Evolutionary conservation across 2,113 vertebrate genomes (phyloP), one percentile per base, ranked within the genome.

Genomic region (Camelus bactrianus): DNA sequence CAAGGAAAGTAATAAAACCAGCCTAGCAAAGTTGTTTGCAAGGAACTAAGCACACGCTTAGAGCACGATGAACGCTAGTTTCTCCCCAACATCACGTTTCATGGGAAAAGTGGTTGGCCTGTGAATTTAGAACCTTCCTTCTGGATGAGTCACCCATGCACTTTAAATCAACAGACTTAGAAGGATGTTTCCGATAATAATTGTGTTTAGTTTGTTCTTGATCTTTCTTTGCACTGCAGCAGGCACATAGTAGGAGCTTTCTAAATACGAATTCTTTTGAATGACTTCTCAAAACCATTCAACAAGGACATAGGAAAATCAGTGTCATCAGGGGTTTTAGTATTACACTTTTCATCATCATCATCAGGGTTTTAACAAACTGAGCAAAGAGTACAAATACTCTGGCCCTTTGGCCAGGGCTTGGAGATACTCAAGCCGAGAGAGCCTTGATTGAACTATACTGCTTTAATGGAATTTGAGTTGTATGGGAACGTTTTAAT

Each of bases 401-500:
- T 69, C 65, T 79, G 81, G 38, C 32, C 48, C 52, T 93, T 94
- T 94, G 87, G n/a, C 86, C 32, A 84, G 28, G 70, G 22, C 30
- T 94, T 88, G 17, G 56, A 92, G 94, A 95, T 93, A 69, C 48
- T 91, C 81, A 77, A 54, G 30, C 70, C 81, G 65, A 88, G 54
- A 89, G 75, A 88, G 77, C 46, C 24, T 91, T 92, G 64, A 81
- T 92, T 82, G 92, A 95, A 95, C 64, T 72, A 10, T 79, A 60
- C 60, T 81, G 60, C 62, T 95, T 91, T 95, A 94, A 79, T 95
- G 94, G 91, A 93, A 97, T 93, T 96, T 96, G 64, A 93, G 62
- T 86, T 94, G 72, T 94, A 89, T 5, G 80, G 50, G 93, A 92
- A 97, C 67, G n/a, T 90, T 96, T 93, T 97, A 97, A 95, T 97